Base-by-base conservation (phyloP, 2,888 invertebrate species). In the Hemaris fuciformis region DNA sequence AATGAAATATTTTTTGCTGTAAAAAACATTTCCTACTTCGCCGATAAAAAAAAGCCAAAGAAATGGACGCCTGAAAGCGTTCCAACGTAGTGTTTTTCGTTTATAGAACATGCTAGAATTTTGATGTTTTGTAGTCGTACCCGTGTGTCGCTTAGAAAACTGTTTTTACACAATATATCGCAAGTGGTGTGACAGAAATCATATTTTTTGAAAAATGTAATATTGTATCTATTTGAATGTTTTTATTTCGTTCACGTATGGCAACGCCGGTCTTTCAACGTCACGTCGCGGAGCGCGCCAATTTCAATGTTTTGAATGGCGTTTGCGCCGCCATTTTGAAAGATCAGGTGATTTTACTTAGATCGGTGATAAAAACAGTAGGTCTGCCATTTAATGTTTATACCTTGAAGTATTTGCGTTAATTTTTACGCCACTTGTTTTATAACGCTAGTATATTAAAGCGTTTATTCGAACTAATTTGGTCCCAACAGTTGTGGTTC, bases 101-200 rank as follows among this genome's bases (percentile, higher is more conserved):
- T 88, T 80, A 77, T 88, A 88, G 87, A 80, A 83, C 74, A 77
- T 80, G 90, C 90, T 90, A 90, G 90, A 88, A 53, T 83, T 87
- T 88, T 79, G 84, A 85, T 89, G 88, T 89, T 74, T 88, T 84
- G 81, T 89, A 88, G 86, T 76, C 74, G 74, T 78, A 69, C 79
- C 86, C 81, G 78, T 74, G 69, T 61, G 66, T 65, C 70, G 73
- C 71, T 75, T 72, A 72, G 62, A 74, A 73, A 76, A 72, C 71
- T 83, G 85, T 88, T 85, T 75, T 73, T 81, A 88, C 86, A 87
- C 87, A 10, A 31, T 46, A 25, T 53, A 53, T 27, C 18, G 53
- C 27, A 18, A 53, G 18, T 18, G 27, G 53, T 38, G 38, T 38
- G n/a, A 38, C 38, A 53, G 53, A 53, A 27, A 53, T 53, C 31